phyloP scores from a whole-genome alignment of 2,113 vertebrate species.

The Manacus vitellinus region DNA sequence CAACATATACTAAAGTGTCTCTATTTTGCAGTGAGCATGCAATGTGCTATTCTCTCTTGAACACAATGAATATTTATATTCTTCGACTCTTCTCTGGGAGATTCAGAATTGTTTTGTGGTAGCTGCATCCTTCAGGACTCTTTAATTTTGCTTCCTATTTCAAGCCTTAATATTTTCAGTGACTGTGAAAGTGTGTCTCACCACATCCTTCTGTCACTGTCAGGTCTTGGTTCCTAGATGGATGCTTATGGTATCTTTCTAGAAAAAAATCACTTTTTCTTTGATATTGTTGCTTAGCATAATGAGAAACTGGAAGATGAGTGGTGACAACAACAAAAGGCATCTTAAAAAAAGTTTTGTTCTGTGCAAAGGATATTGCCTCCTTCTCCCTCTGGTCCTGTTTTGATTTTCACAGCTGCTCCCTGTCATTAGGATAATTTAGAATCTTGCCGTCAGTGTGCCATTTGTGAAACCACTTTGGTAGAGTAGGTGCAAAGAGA shows the following conservation, averaged over 20 bases:
- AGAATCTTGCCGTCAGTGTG: conserved; percentile 46
- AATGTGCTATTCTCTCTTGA: conserved; percentile 33
- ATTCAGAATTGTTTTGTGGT: conserved; percentile 7
- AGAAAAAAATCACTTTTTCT: not conserved
- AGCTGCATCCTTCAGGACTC: conserved; percentile 19
- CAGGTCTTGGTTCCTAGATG: not conserved
- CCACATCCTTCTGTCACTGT: not conserved
- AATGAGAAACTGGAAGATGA: not conserved
- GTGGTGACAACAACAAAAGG: not conserved
- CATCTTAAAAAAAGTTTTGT: not conserved
- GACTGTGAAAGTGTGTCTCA: not conserved
- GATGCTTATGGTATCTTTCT: not conserved
- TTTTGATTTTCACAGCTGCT: conserved; percentile 47
- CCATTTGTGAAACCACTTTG: conserved; percentile 40
- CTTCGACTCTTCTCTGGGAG: not conserved
- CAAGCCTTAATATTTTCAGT: conserved; percentile 32
- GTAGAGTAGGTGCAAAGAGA: conserved; percentile 49
- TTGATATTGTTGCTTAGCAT: not conserved
- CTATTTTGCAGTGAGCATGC: conserved; percentile 11
- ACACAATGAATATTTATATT: conserved; percentile 68
- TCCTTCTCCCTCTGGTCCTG: not conserved
- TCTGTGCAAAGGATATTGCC: not conserved
- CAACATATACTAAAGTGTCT: conserved; percentile 26
- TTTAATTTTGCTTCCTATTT: conserved; percentile 22
- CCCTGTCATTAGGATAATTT: conserved; percentile 41